phyloP scores from a whole-genome alignment of 2,113 vertebrate genomes.

The Hassar affinis region DNA sequence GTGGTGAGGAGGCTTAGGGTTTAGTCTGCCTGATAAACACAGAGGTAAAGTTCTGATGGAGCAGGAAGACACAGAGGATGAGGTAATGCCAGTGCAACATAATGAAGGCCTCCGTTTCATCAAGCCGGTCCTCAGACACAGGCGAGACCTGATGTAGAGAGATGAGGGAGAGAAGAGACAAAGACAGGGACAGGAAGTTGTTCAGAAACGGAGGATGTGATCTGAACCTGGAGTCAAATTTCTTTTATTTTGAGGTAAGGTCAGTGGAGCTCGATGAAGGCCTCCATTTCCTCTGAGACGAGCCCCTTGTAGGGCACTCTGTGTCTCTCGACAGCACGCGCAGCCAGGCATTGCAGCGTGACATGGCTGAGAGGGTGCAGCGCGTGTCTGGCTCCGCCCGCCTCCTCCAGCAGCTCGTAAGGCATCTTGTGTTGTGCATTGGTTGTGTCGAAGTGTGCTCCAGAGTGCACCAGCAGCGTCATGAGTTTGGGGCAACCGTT shows the following conservation, averaged over 20 bases:
- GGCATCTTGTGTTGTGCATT: constrained; percentile 88
- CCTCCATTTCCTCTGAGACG: constrained; percentile 91
- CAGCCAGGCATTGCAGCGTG: constrained; percentile 94
- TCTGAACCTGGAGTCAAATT: not conserved
- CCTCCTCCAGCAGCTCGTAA: constrained; percentile 87
- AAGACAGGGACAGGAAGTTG: not conserved
- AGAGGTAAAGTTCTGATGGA: constrained; percentile 5
- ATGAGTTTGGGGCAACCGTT: constrained; percentile 86
- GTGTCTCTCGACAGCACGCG: constrained; percentile 87
- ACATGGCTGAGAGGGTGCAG: constrained; percentile 87
- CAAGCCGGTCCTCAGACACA: not conserved
- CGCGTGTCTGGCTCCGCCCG: constrained; percentile 79
- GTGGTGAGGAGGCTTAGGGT: not conserved
- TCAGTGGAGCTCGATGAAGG: constrained; percentile 89
- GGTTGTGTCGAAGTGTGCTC: constrained; percentile 89
- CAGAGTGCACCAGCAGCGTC: constrained; percentile 81
- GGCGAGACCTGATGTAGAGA: not conserved
- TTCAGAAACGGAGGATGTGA: not conserved
- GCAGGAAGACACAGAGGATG: not conserved
- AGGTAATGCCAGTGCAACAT: not conserved
- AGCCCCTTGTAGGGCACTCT: constrained; percentile 91
- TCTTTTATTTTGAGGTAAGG: constrained; percentile 2
- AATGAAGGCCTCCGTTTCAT: not conserved
- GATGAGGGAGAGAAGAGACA: not conserved
- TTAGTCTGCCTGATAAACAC: constrained; percentile 1